Conservation (phyloP, 2,888 invertebrate genomes). For the Herminia tarsipennalis region DNA sequence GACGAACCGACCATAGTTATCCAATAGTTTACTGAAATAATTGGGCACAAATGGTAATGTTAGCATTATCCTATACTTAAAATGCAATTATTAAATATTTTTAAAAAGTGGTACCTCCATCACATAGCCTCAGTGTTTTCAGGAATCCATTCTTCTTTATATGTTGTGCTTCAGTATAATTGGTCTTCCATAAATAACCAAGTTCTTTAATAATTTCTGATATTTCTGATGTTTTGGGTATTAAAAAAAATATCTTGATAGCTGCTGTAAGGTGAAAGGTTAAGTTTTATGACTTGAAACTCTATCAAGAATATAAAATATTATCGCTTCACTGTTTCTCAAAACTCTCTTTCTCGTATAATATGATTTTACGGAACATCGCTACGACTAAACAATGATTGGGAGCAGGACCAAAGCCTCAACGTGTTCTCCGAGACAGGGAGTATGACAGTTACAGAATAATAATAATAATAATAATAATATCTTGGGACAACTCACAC, state of each 20-base stretch:
- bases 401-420: no score
- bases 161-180: conserved; percentile 32
- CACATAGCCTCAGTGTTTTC: conserved; percentile 26
- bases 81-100: not conserved
- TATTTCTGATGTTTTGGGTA: conserved; percentile 32
- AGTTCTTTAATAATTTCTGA: conserved; percentile 40
- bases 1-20: conserved; percentile 13
- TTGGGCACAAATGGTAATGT: not conserved
- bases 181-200: conserved; percentile 43
- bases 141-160: conserved; percentile 27
- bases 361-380: no score
- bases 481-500: no score
- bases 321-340: not conserved
- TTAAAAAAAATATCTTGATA: conserved; percentile 35
- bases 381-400: not conserved
- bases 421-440: no score
- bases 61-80: not conserved
- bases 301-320: not conserved
- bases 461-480: no score
- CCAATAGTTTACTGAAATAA: conserved; percentile 11
- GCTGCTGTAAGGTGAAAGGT: conserved; percentile 33
- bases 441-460: no score
- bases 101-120: conserved; percentile 1
- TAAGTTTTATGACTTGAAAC: not conserved
- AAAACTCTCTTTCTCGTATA: not conserved